Evolutionary conservation across 1,140 invertebrate genomes (phyloP), one percentile per base, ranked within the genome.

Genomic region (Philaenus spumarius): DNA sequence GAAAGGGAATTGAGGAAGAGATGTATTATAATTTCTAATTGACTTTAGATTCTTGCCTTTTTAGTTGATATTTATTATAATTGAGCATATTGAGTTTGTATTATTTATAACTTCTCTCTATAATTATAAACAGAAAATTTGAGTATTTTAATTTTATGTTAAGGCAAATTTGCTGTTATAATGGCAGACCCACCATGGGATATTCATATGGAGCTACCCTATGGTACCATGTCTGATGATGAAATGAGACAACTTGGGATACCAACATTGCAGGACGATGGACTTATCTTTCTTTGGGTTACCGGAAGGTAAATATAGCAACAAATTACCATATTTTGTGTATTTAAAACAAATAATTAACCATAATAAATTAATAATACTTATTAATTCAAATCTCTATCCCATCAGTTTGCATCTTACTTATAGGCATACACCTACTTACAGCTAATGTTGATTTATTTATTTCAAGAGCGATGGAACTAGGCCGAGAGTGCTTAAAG

Each of bases 141-240:
- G n/a, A n/a, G n/a, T n/a, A n/a, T 37, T 65, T 52, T 60, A 19
- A 43, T 58, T 48, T 50, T 35, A 5, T 47, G 58, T 67, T 34
- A 53, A 80, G 86, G 87, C 42, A 94, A 94, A 75, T 95, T 93
- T 76, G 87, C 90, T 6, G 90, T 95, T 1, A 90, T 95, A 59
- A 95, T 95, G 91, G 91, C 90, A 26, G 95, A 97, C 77, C 95
- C 95, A 2, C 95, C 95, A 0, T 97, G 94, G 95, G 94, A 97
- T 71, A 98, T 98, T 63, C 95, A 98, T 71, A 96, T 96, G 93
- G 95, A 98, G 75, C 77, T 98, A 37, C 95, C 95, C 0, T 98
- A 98, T 71, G 95, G 96, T n/a, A 98, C 95, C 1, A 95, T 98
- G 92, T 95, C 92, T 0, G 95, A 98, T 72, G 94, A 97, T 72